Evolutionary conservation across 2,113 vertebrate species (phyloP), one percentile per base, ranked within the genome.

Genomic region (Periophthalmus modestus): DNA sequence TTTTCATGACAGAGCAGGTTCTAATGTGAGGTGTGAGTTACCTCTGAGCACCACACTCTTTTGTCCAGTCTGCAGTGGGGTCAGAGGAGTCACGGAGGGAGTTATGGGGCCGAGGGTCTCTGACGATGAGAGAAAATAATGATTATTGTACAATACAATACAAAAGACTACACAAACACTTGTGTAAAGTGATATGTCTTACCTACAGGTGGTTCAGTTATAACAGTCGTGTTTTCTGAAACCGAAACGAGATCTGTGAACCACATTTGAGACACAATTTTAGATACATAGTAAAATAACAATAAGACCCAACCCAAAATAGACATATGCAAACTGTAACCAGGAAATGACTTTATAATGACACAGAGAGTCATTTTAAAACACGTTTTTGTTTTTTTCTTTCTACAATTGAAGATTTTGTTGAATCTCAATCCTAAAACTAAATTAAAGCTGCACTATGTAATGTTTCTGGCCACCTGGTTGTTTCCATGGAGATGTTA

Each of bases 1-100:
- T n/a, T n/a, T n/a, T n/a, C n/a, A n/a, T n/a, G n/a, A n/a, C n/a
- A n/a, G n/a, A n/a, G 9, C 7, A 18, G 1, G 16, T 61, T 13
- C 5, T 15, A 21, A 24, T 28, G 21, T 61, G 33, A 0, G 7
- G 36, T 59, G 14, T 70, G 0, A 2, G 4, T 63, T 68, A 92
- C 89, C 89, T 90, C 81, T 80, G 0, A 91, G 36, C 33, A 72
- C 58, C 7, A 78, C 63, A 5, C 52, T 85, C 66, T n/a, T 84
- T 0, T 18, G 39, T 2, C 18, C 55, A 12, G 74, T 55, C 19
- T 15, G 23, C 48, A 77, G 57, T 16, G 70, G 16, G 15, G 1
- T 34, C 7, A 13, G 36, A 24, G 81, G 58, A 46, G 13, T 50
- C 50, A 28, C 1, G 0, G 81, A 63, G 0, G 46, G 2, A 2